These are phyloP conservation scores for Ptilodon capucinus DNA, from an alignment of 2,888 invertebrate genomes.

Conservation along the genomic window DNA sequence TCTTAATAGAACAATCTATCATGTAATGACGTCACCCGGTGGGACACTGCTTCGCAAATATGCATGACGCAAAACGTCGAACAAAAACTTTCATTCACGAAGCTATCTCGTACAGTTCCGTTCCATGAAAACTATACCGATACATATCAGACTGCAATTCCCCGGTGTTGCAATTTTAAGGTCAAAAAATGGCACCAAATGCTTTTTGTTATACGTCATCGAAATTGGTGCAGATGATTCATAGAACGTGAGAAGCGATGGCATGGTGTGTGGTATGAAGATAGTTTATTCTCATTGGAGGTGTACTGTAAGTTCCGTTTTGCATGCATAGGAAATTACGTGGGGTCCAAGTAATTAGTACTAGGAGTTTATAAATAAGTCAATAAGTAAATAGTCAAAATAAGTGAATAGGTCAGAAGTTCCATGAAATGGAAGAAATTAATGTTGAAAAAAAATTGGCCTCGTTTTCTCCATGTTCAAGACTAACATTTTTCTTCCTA, in stretches of 20 bases:
- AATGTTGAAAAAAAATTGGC: too few species aligned
- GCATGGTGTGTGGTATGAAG: background rate
- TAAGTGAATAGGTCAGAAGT: too few species aligned
- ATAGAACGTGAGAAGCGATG: constrained; percentile 22
- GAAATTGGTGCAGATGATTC: constrained; percentile 35
- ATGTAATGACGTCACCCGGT: constrained; percentile 31
- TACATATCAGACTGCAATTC: constrained; percentile 33
- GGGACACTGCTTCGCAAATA: constrained; percentile 4
- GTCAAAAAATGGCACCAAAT: constrained; percentile 14
- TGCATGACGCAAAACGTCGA: constrained; percentile 25
- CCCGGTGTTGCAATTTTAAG: constrained; percentile 30
- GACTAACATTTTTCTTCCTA: too few species aligned
- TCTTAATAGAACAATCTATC: constrained; percentile 5
- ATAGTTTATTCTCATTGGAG: background rate
- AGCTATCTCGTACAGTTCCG: constrained; percentile 37
- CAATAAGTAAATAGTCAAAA: too few species aligned
- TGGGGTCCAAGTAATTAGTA: background rate
- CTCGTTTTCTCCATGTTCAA: too few species aligned
- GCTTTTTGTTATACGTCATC: constrained; percentile 25
- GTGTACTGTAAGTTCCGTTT: background rate
- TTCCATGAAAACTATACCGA: constrained; percentile 35
- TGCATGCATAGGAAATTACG: background rate
- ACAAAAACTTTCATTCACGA: constrained; percentile 35
- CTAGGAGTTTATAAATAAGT: background rate
- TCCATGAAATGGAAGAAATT: too few species aligned